These are phyloP conservation scores for Onychomys leucogaster DNA, from an alignment of 2,797 vertebrate genomes.

Conservation along the genomic window DNA sequence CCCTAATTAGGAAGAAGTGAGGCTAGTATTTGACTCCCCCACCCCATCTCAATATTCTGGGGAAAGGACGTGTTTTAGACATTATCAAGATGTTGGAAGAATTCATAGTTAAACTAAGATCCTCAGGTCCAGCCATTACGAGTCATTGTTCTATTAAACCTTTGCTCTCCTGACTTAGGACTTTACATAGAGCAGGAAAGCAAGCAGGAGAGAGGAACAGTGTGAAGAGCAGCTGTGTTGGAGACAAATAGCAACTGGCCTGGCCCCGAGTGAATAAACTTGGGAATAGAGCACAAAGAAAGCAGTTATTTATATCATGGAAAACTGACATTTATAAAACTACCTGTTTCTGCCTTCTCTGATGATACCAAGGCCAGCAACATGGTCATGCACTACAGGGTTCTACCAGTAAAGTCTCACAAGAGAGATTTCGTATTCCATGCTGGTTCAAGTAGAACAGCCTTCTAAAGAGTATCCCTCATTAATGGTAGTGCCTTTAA, in stretches of 20 bases:
- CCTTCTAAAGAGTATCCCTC: background rate
- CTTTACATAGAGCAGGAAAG: background rate
- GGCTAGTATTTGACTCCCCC: background rate
- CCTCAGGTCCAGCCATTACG: background rate
- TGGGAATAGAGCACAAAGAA: background rate
- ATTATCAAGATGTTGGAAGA: background rate
- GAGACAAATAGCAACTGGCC: background rate
- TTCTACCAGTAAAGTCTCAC: background rate
- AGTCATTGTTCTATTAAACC: background rate
- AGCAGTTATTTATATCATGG: background rate
- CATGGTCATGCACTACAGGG: background rate
- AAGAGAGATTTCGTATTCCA: background rate
- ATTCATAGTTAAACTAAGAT: constrained; percentile 4
- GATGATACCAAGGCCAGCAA: background rate
- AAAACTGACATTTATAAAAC: background rate
- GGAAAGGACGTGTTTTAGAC: background rate
- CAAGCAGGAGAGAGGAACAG: background rate
- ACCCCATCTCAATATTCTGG: background rate
- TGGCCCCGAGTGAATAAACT: background rate
- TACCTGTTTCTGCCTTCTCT: background rate
- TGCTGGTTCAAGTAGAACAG: background rate
- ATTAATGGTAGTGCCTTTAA: background rate
- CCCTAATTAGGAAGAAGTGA: constrained; percentile 65
- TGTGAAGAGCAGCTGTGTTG: background rate
- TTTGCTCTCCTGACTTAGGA: background rate